Evolutionary conservation across 1,140 invertebrate species (phyloP), one percentile per base, ranked within the genome.

Genomic region (Drosophila neocordata): DNA sequence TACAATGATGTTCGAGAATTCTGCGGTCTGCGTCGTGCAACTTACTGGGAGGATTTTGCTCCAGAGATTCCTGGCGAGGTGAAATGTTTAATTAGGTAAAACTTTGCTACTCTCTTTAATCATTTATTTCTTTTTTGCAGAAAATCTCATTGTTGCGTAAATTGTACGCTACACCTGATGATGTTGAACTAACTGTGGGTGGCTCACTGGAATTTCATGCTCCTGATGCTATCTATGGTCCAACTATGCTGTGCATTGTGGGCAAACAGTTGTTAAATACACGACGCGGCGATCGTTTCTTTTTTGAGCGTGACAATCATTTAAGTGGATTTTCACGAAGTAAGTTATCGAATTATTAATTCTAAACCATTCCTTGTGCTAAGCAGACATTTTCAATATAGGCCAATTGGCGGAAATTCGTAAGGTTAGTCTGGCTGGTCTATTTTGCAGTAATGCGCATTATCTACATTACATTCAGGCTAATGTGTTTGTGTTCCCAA

Each of bases 241-340:
- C 97, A 2, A 98, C 97, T 1, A 98, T 98, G 92, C 93, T 96
- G 5, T 98, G 97, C 79, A 96, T 99, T 58, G 92, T 99, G 1
- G 95, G 94, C 0, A 96, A 96, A 80, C 97, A 99, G 92, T 98
- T 99, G 90, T 95, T 95, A 69, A 93, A 95, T 53, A 95, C 96
- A 0, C 94, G 97, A 79, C 94, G 95, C 6, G 96, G 95, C 4
- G 97, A 98, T 91, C 92, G 96, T 68, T 96, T 93, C 89, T 98
- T 96, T 94, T 98, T 95, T 79, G 96, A 97, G 91, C 94, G 94
- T 63, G 93, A 94, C 4, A 93, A 94, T 72, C 92, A 93, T 1
- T 91, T 94, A 12, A 92, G 93, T 55, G 94, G 94, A 9, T 97
- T 97, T 84, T 95, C 95, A 5, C 91, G 93, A 88, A 94, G 96